Percentiles rank a stretch among this genome's conserved stretches.
phyloP scores from a whole-genome alignment of 2,797 vertebrate genomes.

The Smutsia temminckii region DNA sequence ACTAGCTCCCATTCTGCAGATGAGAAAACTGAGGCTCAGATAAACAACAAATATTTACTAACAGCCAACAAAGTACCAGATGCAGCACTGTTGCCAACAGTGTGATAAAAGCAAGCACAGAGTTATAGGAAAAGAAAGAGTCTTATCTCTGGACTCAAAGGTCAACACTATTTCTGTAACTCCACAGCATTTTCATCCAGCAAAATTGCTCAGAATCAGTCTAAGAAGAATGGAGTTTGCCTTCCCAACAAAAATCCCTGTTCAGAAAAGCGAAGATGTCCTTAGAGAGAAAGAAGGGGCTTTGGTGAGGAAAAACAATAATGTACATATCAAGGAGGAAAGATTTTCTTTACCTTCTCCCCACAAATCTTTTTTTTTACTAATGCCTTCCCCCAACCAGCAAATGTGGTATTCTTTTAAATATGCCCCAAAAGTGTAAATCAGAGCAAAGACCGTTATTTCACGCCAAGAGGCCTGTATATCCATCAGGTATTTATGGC shows the following conservation, averaged over 20 bases:
- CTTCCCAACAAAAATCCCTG: background rate
- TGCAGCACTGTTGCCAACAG: background rate
- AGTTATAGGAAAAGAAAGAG: background rate
- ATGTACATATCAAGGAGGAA: background rate
- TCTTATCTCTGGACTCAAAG: background rate
- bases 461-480: constrained; percentile 18
- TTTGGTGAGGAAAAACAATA: background rate
- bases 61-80: background rate
- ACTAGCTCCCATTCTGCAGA: background rate
- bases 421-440: constrained; percentile 47
- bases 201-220: background rate
- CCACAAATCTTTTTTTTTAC: constrained; percentile 1
- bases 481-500: constrained; percentile 58
- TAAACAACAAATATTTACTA: background rate
- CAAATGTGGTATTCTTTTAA: constrained; percentile 44
- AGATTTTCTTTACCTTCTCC: background rate
- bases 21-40: background rate
- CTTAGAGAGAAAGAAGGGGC: background rate
- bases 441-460: constrained; percentile 39
- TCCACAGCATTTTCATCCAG: background rate
- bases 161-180: background rate
- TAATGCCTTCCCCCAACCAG: background rate
- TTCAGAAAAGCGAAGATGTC: background rate
- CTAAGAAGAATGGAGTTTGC: background rate
- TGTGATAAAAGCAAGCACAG: background rate